phyloP scores from a whole-genome alignment of 2,888 invertebrate species.

The Biston betularia region DNA sequence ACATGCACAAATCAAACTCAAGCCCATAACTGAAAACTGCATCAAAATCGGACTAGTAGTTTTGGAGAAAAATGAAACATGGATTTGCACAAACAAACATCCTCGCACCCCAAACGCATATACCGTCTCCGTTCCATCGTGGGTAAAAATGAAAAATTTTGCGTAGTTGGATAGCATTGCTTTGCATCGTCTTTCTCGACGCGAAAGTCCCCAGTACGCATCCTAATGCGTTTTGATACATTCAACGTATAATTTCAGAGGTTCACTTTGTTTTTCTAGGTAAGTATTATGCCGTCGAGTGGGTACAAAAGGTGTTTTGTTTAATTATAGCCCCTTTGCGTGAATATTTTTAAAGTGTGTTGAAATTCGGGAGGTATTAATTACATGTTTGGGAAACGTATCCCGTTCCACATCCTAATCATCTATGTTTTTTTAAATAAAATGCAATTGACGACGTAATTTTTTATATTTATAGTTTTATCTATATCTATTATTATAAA shows the following conservation, averaged over 20 bases:
- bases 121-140: too few species aligned
- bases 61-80: too few species aligned
- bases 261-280: slow-evolving; percentile 2
- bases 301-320: slow-evolving; percentile 5
- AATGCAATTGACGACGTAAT: too few species aligned
- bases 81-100: too few species aligned
- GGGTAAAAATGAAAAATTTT: too few species aligned
- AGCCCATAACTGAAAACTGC: too few species aligned
- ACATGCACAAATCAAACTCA: too few species aligned
- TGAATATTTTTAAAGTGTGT: slow-evolving; percentile 5
- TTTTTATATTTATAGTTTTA: too few species aligned
- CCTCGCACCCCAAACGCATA: too few species aligned
- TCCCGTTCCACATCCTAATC: neutral
- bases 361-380: neutral
- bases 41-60: too few species aligned
- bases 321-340: slow-evolving; percentile 3
- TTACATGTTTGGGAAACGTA: neutral
- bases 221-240: neutral
- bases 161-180: neutral
- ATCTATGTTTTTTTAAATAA: too few species aligned
- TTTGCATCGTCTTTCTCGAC: neutral
- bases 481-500: too few species aligned
- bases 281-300: neutral
- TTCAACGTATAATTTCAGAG: neutral
- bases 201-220: neutral